phyloP scores from a whole-genome alignment of 2,888 invertebrate species.

The Thyatira batis region DNA sequence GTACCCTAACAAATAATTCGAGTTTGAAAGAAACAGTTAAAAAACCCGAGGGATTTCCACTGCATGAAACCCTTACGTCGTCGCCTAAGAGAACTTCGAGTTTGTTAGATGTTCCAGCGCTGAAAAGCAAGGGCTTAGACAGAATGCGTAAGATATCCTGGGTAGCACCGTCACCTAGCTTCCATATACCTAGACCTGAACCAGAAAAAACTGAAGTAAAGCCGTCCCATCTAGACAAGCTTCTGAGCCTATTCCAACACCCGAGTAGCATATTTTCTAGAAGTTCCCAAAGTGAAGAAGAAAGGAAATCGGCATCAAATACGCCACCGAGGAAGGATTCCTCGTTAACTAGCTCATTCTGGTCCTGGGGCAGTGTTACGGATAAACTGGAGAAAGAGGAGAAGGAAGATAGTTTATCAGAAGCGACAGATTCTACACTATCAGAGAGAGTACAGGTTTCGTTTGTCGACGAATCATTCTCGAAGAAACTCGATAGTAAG shows the following conservation, averaged over 20 bases:
- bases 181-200: slow-evolving; percentile 64
- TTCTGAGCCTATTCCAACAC: slow-evolving; percentile 85
- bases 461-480: slow-evolving; percentile 74
- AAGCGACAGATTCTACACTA: slow-evolving; percentile 72
- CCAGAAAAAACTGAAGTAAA: slow-evolving; percentile 61
- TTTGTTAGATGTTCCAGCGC: slow-evolving; percentile 70
- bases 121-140: slow-evolving; percentile 66
- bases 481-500: slow-evolving; percentile 71
- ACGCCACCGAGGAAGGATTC: slow-evolving; percentile 76
- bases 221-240: slow-evolving; percentile 84
- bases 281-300: slow-evolving; percentile 59
- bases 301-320: slow-evolving; percentile 64
- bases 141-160: slow-evolving; percentile 83
- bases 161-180: slow-evolving; percentile 78
- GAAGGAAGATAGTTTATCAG: slow-evolving; percentile 58
- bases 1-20: slow-evolving; percentile 74
- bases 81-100: slow-evolving; percentile 71
- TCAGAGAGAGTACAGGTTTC: slow-evolving; percentile 76
- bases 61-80: slow-evolving; percentile 57
- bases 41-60: slow-evolving; percentile 37
- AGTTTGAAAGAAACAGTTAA: slow-evolving; percentile 63
- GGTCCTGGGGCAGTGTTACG: slow-evolving; percentile 71
- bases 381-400: slow-evolving; percentile 59
- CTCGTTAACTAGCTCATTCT: slow-evolving; percentile 70
- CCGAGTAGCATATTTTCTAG: slow-evolving; percentile 84